Conservation (phyloP, 2,888 invertebrate species). For the Dendrolimus houi region DNA sequence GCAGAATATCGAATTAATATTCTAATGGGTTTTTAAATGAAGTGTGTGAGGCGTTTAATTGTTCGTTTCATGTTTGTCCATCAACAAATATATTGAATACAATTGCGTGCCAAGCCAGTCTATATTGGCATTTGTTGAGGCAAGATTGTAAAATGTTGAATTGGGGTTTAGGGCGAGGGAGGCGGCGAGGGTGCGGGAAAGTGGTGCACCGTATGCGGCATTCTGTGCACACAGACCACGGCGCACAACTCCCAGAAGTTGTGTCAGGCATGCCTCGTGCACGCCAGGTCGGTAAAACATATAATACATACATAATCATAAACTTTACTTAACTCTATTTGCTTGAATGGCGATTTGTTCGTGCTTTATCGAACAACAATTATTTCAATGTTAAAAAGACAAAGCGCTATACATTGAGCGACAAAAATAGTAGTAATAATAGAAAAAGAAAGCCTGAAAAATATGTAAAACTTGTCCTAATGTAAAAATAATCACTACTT, state of each 20-base stretch:
- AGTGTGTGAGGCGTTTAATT: slow-evolving; percentile 61
- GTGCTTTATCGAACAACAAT: slow-evolving; percentile 14
- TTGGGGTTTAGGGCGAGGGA: slow-evolving; percentile 72
- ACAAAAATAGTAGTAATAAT: too few relatives aligned
- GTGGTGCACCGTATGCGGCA: slow-evolving; percentile 72
- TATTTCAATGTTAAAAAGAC: too few relatives aligned
- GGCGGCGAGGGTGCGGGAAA: slow-evolving; percentile 60
- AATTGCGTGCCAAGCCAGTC: slow-evolving; percentile 12
- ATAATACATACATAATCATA: slow-evolving; percentile 21
- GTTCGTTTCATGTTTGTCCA: slow-evolving; percentile 18
- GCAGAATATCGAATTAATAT: slow-evolving; percentile 66
- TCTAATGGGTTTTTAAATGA: slow-evolving; percentile 71
- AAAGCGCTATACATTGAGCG: too few relatives aligned
- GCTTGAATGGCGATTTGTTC: slow-evolving; percentile 3
- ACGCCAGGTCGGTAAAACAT: slow-evolving; percentile 68
- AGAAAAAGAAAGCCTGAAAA: too few relatives aligned
- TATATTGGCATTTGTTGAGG: slow-evolving; percentile 23
- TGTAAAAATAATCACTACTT: too few relatives aligned
- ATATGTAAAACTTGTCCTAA: too few relatives aligned
- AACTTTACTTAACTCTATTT: slow-evolving; percentile 14
- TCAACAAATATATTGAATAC: slow-evolving; percentile 21
- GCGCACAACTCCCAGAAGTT: slow-evolving; percentile 71
- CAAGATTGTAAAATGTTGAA: slow-evolving; percentile 53
- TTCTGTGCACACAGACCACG: slow-evolving; percentile 69
- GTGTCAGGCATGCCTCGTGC: slow-evolving; percentile 76